phyloP scores from a whole-genome alignment of 2,113 vertebrate species.

The Bos indicus region DNA sequence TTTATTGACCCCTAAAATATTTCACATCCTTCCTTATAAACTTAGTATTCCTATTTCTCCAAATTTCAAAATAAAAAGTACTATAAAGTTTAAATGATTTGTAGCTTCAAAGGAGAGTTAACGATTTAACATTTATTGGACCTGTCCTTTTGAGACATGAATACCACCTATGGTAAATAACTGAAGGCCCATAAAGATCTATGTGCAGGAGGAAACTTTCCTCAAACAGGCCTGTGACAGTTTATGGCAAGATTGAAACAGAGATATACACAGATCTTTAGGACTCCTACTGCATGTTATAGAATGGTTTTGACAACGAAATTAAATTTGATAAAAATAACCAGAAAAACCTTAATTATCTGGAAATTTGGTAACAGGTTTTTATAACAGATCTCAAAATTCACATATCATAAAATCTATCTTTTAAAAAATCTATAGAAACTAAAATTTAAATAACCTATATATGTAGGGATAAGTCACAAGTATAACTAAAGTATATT shows the following conservation, averaged over 20 bases:
- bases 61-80: neutral
- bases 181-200: neutral
- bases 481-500: neutral
- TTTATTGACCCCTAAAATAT: neutral
- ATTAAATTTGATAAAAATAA: slow-evolving; percentile 12
- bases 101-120: neutral
- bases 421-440: neutral
- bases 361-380: neutral
- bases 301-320: neutral
- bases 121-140: neutral
- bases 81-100: neutral
- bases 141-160: neutral
- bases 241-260: neutral
- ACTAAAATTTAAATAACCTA: neutral
- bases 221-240: neutral
- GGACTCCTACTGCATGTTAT: neutral
- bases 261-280: neutral
- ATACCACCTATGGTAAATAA: neutral
- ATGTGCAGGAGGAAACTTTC: neutral
- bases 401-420: neutral
- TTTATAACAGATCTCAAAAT: neutral
- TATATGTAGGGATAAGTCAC: neutral
- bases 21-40: neutral
- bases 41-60: neutral
- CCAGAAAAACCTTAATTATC: neutral